Evolutionary conservation across 2,113 vertebrate genomes (phyloP).

Genomic region (Myiagra hebetior): DNA sequence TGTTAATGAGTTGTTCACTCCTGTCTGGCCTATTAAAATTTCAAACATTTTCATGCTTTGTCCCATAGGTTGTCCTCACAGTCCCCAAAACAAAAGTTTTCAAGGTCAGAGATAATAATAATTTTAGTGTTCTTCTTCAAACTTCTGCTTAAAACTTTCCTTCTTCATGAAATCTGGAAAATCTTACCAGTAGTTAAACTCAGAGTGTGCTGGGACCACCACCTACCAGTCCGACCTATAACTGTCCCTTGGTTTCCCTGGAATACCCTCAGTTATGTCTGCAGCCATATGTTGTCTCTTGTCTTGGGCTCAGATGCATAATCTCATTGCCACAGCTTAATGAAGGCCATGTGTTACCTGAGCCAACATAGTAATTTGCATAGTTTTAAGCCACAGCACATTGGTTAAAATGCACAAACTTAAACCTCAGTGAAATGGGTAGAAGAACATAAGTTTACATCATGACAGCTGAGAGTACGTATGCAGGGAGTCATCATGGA

Average conservation of each 20-base stretch:
- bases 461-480: neutral
- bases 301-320: neutral
- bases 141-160: neutral
- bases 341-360: neutral
- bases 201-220: neutral
- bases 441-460: neutral
- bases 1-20: neutral
- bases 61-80: neutral
- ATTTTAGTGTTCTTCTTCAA: neutral
- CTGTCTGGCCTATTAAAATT: neutral
- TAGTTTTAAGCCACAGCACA: neutral
- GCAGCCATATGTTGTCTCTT: neutral
- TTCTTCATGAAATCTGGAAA: neutral
- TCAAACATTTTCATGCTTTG: neutral
- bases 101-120: neutral
- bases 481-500: neutral
- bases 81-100: neutral
- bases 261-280: neutral
- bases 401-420: neutral
- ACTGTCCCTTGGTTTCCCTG: neutral
- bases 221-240: neutral
- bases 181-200: neutral
- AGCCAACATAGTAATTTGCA: neutral
- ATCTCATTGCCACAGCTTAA: conserved; percentile 14
- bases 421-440: neutral